Base-by-base conservation (phyloP, 2,113 vertebrate genomes). In the Tichodroma muraria region DNA sequence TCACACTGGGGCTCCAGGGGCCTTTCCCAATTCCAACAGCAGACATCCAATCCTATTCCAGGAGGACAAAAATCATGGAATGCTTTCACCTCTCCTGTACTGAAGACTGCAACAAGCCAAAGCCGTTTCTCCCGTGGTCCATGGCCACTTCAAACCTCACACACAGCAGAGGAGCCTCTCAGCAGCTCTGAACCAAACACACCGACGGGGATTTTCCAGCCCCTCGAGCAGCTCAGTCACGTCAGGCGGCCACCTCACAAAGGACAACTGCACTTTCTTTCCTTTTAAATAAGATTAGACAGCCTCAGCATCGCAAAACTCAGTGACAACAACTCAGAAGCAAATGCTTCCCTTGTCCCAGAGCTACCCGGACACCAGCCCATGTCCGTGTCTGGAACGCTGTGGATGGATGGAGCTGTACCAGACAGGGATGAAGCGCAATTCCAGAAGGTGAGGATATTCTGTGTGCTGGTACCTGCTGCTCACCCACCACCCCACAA, bases 11-110 rank as follows among this genome's bases (percentile, higher is more conserved):
- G 38, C 42, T 38, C 16, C n/a, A 38, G 44, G n/a, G 33, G 3
- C n/a, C 45, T 30, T 73, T 65, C 33, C 23, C 25, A 31, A 8
- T 9, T 23, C 31, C 76, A 47, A 2, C 0, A 56, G 35, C 40
- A 53, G n/a, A 13, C 9, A 6, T 18, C 9, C 28, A 21, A 10
- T 0, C 33, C 54, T 22, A 0, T 15, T 66, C 28, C 11, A 31
- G 37, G 27, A 27, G 28, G 27, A 25, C 22, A 65, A 35, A 72
- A 53, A 6, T 12, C 35, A 49, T 4, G 6, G 37, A 22, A 31
- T 2, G 8, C 15, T 25, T 53, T 18, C 73, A 53, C 23, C 52
- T 78, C 37, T 45, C 66, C 35, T 22, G 33, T 16, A 4, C 33
- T 15, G 37, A 40, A 27, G 11, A 27, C 1, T 28, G 17, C 45